Base-by-base conservation (phyloP, 2,888 invertebrate species). In the Dermolepida albohirtum region DNA sequence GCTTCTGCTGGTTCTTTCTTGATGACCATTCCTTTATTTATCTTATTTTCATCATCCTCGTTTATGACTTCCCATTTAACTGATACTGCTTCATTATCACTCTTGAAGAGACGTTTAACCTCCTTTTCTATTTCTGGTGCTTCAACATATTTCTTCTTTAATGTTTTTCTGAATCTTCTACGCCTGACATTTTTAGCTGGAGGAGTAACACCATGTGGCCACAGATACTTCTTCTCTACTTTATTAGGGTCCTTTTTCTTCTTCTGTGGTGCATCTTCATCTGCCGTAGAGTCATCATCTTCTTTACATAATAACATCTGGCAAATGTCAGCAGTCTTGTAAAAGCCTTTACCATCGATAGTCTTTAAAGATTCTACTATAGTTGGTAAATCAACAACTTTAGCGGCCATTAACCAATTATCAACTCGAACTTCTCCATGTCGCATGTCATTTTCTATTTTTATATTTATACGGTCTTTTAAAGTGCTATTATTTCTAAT, bases 111-210 rank as follows among this genome's bases (percentile, higher is more conserved):
- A 43, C 97, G 87, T 81, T 97, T 97, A 0, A 99, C 96, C 85
- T 99, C 98, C 81, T 97, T 97, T 80, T 99, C 98, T 72, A 98
- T 96, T 85, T 98, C 98, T 0, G 98, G 97, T 22, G 96, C 95
- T 84, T 98, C 98, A 0, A 95, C 95, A 84, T 94, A 95, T 84
- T 98, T 99, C 82, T 99, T 99, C 81, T 95, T 96, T 29, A 98
- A 82, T 0, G 97, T 97, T 85, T 97, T 97, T 40, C 98, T 88
- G 78, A 98, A 98, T 67, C 98, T 87, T 65, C 97, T 87, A 75
- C 94, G 94, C 8, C 98, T 87, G 0, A 97, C 95, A 84, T 98
- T 98, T 82, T 98, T 99, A 67, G 97, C 87, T 0, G 98, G 97
- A 0, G 97, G 96, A 2, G 98, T 96, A 51, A 99, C 86, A 40